These are phyloP conservation scores for Hirtodrosophila histrioides DNA, from an alignment of 2,888 invertebrate genomes.

Conservation along the genomic window DNA sequence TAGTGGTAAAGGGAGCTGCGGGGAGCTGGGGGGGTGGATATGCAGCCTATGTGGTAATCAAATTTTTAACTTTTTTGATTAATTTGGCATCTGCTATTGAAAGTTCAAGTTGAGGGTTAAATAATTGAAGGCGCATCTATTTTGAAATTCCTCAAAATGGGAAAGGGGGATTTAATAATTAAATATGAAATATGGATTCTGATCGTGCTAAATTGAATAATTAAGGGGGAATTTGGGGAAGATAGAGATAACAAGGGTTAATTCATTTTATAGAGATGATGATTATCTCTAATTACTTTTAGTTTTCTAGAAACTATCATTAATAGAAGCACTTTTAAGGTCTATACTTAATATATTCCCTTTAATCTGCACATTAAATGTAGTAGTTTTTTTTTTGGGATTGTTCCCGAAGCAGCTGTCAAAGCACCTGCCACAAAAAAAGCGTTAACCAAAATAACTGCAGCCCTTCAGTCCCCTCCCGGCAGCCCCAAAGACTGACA, in stretches of 20 bases:
- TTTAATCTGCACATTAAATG: too few species aligned
- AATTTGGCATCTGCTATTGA: conserved; percentile 17
- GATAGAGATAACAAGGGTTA: conserved; percentile 6
- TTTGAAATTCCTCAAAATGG: conserved; percentile 9
- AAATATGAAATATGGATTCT: conserved; percentile 32
- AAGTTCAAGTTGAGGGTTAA: conserved; percentile 52
- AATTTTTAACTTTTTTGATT: conserved; percentile 39
- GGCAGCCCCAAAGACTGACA: too few species aligned
- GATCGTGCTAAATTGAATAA: conserved; percentile 11
- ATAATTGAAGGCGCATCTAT: conserved; percentile 26
- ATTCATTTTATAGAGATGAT: neutral
- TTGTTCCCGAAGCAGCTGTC: too few species aligned
- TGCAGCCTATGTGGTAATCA: conserved; percentile 12
- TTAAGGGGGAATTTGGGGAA: neutral
- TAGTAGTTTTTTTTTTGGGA: too few species aligned
- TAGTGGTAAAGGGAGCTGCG: too few species aligned
- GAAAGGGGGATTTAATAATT: conserved; percentile 15
- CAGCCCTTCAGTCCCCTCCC: too few species aligned
- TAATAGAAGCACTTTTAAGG: too few species aligned
- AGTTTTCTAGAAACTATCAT: too few species aligned
- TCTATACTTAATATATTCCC: too few species aligned
- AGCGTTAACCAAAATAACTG: too few species aligned
- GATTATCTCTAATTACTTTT: too few species aligned
- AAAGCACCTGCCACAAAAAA: too few species aligned
- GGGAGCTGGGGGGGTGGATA: neutral